Percentiles rank a stretch among this genome's conserved stretches.
Evolutionary conservation across 2,113 vertebrate genomes (phyloP).

Genomic region (Corythaixoides concolor): DNA sequence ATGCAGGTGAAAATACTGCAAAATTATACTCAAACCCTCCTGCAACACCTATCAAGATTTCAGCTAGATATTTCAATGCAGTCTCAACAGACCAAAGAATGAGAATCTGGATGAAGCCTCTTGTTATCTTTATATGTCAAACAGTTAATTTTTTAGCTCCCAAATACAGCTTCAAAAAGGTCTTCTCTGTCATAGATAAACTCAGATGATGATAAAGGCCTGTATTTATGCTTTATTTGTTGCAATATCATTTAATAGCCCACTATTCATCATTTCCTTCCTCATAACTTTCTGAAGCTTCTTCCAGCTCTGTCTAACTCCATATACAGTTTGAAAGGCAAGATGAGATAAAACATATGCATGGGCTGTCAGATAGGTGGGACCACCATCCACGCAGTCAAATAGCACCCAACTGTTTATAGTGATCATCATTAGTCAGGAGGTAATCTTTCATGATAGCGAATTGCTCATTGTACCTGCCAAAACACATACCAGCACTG

Average conservation of each 20-base stretch:
- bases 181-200: constrained; percentile 43
- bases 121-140: constrained; percentile 16
- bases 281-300: constrained; percentile 24
- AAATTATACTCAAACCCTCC: background rate
- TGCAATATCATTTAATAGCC: constrained; percentile 48
- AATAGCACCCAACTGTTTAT: constrained; percentile 50
- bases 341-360: constrained; percentile 59
- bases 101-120: background rate
- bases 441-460: constrained; percentile 37
- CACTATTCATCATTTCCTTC: constrained; percentile 44
- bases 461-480: background rate
- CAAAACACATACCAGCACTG: background rate
- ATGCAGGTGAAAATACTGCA: background rate
- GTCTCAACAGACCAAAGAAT: background rate
- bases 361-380: constrained; percentile 22
- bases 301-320: background rate
- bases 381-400: constrained; percentile 57
- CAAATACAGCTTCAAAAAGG: constrained; percentile 40
- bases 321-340: constrained; percentile 12
- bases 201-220: background rate
- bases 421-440: constrained; percentile 36
- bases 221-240: constrained; percentile 36
- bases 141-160: constrained; percentile 45
- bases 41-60: background rate
- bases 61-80: background rate